Conservation (phyloP, 2,113 vertebrate species). For the Myrmecobius fasciatus region DNA sequence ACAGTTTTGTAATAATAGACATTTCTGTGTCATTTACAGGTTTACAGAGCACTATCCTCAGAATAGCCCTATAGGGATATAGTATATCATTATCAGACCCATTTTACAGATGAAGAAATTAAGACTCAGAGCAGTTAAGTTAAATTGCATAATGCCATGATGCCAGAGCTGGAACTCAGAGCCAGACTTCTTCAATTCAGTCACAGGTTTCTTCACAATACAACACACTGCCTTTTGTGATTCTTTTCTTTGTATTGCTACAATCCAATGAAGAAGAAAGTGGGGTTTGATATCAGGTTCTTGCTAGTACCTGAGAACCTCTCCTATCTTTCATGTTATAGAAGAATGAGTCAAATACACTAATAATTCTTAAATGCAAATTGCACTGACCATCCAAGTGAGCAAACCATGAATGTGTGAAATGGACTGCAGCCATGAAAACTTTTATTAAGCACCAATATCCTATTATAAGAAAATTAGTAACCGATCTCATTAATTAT, state of each 20-base stretch:
- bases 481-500: not conserved
- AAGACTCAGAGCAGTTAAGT: too few species aligned
- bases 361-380: not conserved
- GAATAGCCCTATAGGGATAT: too few species aligned
- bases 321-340: not conserved
- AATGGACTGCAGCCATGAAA: not conserved
- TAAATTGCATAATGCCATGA: too few species aligned
- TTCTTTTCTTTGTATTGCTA: slow-evolving; percentile 47
- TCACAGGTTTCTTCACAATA: not conserved
- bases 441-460: not conserved
- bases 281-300: not conserved
- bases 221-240: not conserved
- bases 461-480: not conserved
- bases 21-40: too few species aligned
- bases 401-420: not conserved
- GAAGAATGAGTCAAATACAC: not conserved
- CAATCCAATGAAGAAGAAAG: slow-evolving; percentile 49
- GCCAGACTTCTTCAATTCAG: not conserved
- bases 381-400: not conserved
- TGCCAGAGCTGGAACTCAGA: not conserved
- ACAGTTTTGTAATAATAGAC: too few species aligned
- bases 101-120: too few species aligned
- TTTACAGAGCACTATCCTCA: too few species aligned
- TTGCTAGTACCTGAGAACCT: not conserved
- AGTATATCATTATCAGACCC: too few species aligned